Evolutionary conservation across 2,797 vertebrate genomes (phyloP).

Genomic region (Remorina albescens): DNA sequence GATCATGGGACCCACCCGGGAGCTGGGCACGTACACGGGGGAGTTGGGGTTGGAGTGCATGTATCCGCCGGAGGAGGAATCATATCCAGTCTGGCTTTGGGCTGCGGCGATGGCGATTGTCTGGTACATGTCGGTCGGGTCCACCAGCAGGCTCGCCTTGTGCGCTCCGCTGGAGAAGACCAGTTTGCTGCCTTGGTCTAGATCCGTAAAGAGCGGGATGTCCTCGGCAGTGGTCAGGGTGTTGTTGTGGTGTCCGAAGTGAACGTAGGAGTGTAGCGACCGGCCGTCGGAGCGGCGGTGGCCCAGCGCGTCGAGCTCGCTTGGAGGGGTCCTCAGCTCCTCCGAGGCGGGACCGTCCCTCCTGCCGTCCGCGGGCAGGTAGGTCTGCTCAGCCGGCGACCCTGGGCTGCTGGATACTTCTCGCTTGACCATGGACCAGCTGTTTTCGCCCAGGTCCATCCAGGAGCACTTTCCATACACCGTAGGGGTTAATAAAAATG

Average conservation of each 20-base stretch:
- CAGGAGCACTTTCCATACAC: slow-evolving; percentile 90
- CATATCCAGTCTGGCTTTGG: slow-evolving; percentile 92
- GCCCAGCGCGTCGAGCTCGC: slow-evolving; percentile 88
- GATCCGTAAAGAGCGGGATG: slow-evolving; percentile 93
- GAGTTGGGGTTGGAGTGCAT: slow-evolving; percentile 96
- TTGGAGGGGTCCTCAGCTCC: slow-evolving; percentile 84
- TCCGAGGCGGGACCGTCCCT: slow-evolving; percentile 84
- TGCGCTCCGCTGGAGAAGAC: slow-evolving; percentile 90
- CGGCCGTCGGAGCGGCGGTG: slow-evolving; percentile 86
- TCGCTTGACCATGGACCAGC: slow-evolving; percentile 96
- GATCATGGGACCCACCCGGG: slow-evolving; percentile 93
- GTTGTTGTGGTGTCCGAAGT: slow-evolving; percentile 88
- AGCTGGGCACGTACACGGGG: slow-evolving; percentile 96
- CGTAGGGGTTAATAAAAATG: slow-evolving; percentile 70
- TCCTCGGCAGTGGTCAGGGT: slow-evolving; percentile 89
- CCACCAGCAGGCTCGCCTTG: slow-evolving; percentile 90
- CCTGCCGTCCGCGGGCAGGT: slow-evolving; percentile 84
- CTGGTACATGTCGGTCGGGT: slow-evolving; percentile 95
- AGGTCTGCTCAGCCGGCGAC: slow-evolving; percentile 85
- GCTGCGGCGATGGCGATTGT: slow-evolving; percentile 93
- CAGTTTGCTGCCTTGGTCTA: slow-evolving; percentile 95
- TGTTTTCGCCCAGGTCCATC: slow-evolving; percentile 97
- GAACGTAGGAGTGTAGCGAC: slow-evolving; percentile 88
- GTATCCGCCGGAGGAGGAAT: slow-evolving; percentile 90
- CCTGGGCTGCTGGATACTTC: slow-evolving; percentile 88